These are phyloP conservation scores for Uloborus diversus DNA, from an alignment of 1,140 invertebrate species.

Conservation along the genomic window DNA sequence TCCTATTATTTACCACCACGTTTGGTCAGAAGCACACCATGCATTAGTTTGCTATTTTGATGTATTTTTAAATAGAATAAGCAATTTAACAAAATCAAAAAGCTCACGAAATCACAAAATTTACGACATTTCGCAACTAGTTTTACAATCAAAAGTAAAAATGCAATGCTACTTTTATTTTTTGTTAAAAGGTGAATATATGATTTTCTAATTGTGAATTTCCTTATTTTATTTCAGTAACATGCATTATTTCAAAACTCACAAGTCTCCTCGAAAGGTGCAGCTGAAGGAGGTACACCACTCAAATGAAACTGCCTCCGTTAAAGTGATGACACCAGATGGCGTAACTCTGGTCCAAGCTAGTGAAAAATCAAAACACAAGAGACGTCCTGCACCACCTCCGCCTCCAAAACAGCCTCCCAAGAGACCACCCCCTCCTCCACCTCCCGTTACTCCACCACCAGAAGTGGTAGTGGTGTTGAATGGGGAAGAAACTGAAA, in stretches of 20 bases:
- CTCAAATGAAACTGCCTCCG: slow-evolving; percentile 45
- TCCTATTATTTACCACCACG: too few species aligned
- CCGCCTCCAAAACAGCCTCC: slow-evolving; percentile 46
- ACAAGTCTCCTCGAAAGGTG: slow-evolving; percentile 53
- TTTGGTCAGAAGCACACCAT: too few species aligned
- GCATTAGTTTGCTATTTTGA: too few species aligned
- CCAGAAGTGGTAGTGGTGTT: slow-evolving; percentile 13
- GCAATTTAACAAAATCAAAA: too few species aligned
- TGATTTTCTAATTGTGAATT: neutral
- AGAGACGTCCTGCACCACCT: slow-evolving; percentile 25
- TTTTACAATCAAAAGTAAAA: neutral
- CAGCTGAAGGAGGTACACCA: slow-evolving; percentile 56
- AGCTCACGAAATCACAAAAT: too few species aligned
- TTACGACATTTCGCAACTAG: too few species aligned
- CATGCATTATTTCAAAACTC: slow-evolving; percentile 32
- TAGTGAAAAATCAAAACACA: neutral
- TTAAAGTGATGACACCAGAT: slow-evolving; percentile 50
- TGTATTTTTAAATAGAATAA: too few species aligned
- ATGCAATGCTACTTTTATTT: neutral
- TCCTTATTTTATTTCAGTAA: slow-evolving; percentile 30
- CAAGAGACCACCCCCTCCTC: slow-evolving; percentile 39
- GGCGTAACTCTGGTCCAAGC: slow-evolving; percentile 49
- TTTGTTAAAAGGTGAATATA: neutral
- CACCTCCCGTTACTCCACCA: slow-evolving; percentile 22
- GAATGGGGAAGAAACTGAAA: neutral